Base-by-base conservation (phyloP, 2,888 invertebrate genomes). In the Hyposoter didymator region DNA sequence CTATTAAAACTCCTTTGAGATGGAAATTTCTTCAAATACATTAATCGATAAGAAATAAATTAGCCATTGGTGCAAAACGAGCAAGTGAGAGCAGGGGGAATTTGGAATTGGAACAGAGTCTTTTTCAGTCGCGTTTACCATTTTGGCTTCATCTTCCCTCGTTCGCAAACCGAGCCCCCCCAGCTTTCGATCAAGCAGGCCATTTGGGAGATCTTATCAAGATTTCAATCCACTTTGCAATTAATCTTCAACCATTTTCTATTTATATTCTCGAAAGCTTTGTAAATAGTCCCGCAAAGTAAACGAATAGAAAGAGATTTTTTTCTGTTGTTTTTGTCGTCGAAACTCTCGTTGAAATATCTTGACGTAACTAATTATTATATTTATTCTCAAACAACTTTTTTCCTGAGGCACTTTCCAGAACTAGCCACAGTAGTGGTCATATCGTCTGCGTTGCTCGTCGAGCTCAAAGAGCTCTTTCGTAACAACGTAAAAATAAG, bases 361-460 rank as follows among this genome's bases (percentile, higher is more conserved):
- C 8, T 22, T 22, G 28, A 59, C 55, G 22, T 59, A 59, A 59
- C 14, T 22, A 59, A 28, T 22, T 22, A 22, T 55, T 19, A 22
- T 19, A 55, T 59, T 59, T 14, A 28, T 28, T 59, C 28, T 59
- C 1, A 14, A 49, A 4, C 12, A 7, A 14, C 22, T 45, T 28
- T 49, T 62, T 0, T 45, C 28, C 12, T 17, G 22, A 70, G 10
- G 35, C 76, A 80, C 70, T 72, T 80, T 66, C 0, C 35, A 12
- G 62, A 73, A 78, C 67, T 66, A 78, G 22, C 67, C 67, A 35
- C 67, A 64, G 72, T 70, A 84, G 75, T 55, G 55, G 66, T 74
- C 14, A 78, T 28, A 14, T 10, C 66, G 66, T 69, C 62, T 19
- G n/a, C 35, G 66, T 66, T 73, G 43, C 69, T 62, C 47, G 43